Percentiles rank a stretch among this genome's conserved stretches.
Conservation (phyloP, 1,140 invertebrate genomes). For the Lasioglossum baleicum region DNA sequence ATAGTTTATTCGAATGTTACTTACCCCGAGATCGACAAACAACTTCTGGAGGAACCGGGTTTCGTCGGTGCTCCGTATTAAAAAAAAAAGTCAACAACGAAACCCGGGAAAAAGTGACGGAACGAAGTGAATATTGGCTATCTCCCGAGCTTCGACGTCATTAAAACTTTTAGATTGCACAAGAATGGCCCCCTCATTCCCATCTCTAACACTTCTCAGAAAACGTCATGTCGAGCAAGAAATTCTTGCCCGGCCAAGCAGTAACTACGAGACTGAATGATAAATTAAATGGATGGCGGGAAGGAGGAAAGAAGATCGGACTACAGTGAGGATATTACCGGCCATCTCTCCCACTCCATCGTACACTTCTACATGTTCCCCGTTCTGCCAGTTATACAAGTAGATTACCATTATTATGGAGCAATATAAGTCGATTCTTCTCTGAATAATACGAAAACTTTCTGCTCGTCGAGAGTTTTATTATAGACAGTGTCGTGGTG, state of each 20-base stretch:
- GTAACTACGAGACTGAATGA: conserved; percentile 67
- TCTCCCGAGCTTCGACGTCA: conserved; percentile 74
- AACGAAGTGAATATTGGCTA: conserved; percentile 78
- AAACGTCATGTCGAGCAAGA: conserved; percentile 60
- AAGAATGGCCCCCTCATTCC: conserved; percentile 74
- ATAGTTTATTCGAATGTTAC: conserved; percentile 25
- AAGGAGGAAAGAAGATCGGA: neutral
- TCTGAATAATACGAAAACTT: conserved; percentile 32
- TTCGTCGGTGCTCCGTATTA: conserved; percentile 6
- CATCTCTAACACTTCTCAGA: conserved; percentile 32
- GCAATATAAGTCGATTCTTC: conserved; percentile 27
- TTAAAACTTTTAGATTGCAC: conserved; percentile 80
- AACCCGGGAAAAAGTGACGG: conserved; percentile 71
- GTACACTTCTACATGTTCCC: neutral
- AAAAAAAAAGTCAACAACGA: conserved; percentile 49
- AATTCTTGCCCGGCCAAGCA: conserved; percentile 58
- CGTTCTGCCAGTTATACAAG: neutral
- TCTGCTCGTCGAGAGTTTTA: neutral
- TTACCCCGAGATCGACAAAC: conserved; percentile 7
- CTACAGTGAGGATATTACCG: neutral
- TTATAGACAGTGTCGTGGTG: conserved; percentile 9
- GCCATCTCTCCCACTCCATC: neutral
- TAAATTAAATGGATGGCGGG: conserved; percentile 58
- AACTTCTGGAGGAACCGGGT: conserved; percentile 30
- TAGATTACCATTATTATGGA: conserved; percentile 29